Evolutionary conservation across 1,140 invertebrate genomes (phyloP).

Genomic region (Eulimnadia texana): DNA sequence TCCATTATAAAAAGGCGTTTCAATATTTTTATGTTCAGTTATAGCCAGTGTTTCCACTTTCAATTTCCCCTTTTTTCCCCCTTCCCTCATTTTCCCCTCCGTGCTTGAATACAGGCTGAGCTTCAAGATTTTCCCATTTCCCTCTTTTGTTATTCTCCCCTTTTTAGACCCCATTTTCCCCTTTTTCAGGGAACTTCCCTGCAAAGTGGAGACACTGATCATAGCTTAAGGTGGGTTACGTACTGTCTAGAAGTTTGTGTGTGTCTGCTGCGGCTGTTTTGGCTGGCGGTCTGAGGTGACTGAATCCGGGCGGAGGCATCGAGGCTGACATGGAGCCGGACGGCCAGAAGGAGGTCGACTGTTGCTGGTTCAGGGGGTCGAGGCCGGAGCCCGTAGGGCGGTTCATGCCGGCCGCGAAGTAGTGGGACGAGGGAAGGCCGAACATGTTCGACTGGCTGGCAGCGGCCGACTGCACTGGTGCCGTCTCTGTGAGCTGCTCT

Average conservation of each 20-base stretch:
- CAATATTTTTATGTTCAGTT: neutral
- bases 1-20: neutral
- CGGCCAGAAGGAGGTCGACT: conserved; percentile 13
- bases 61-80: too few relatives aligned
- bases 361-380: conserved; percentile 8
- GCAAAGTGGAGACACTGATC: neutral
- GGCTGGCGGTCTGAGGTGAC: conserved; percentile 12
- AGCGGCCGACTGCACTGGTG: conserved; percentile 8
- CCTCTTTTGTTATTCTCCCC: too few relatives aligned
- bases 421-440: conserved; percentile 8
- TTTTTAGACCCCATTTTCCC: too few relatives aligned
- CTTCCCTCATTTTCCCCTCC: too few relatives aligned
- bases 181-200: too few relatives aligned
- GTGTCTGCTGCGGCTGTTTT: conserved; percentile 15
- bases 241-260: conserved; percentile 18
- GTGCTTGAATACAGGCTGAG: too few relatives aligned
- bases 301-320: conserved; percentile 17
- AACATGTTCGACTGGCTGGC: conserved; percentile 9
- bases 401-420: neutral
- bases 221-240: neutral
- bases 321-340: conserved; percentile 5
- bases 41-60: conserved; percentile 6
- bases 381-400: neutral
- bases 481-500: conserved; percentile 32
- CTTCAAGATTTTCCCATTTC: too few relatives aligned